A percentile compares a stretch with the other conserved stretches of the same genome.
These are phyloP conservation scores for Malurus leucopterus DNA, from an alignment of 2,797 vertebrate genomes.

Conservation along the genomic window DNA sequence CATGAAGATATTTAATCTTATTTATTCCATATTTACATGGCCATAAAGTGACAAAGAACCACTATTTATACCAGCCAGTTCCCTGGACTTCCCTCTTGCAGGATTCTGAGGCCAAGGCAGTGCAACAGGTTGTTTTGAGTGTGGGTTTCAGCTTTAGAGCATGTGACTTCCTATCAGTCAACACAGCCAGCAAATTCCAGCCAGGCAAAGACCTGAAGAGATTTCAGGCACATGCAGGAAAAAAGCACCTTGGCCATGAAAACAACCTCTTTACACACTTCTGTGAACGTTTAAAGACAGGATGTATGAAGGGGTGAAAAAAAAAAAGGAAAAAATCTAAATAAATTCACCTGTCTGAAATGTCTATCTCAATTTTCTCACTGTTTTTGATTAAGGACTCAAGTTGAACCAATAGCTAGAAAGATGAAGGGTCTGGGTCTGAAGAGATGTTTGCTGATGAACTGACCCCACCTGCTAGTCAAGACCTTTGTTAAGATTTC, in stretches of 20 bases:
- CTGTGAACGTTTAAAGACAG: neutral
- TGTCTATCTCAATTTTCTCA: accelerated
- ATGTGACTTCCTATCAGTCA: neutral
- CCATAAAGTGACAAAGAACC: neutral
- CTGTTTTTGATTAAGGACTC: neutral
- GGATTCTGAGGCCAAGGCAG: neutral
- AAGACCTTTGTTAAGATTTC: neutral
- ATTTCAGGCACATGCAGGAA: neutral
- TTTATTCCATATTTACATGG: neutral
- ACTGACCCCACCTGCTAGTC: neutral
- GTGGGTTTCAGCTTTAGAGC: neutral
- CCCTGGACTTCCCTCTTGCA: neutral
- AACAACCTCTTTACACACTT: neutral
- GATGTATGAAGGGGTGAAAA: accelerated
- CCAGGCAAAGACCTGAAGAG: neutral
- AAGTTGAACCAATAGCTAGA: neutral
- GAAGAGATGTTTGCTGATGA: neutral
- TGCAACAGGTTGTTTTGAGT: neutral
- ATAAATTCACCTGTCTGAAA: neutral
- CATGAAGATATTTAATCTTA: neutral
- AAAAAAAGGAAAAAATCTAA: accelerated
- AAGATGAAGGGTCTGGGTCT: neutral
- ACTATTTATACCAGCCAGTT: neutral
- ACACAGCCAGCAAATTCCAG: constrained; percentile 2
- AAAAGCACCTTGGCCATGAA: neutral